Conservation (phyloP, 2,113 vertebrate genomes). For the Pelmatolapia mariae region DNA sequence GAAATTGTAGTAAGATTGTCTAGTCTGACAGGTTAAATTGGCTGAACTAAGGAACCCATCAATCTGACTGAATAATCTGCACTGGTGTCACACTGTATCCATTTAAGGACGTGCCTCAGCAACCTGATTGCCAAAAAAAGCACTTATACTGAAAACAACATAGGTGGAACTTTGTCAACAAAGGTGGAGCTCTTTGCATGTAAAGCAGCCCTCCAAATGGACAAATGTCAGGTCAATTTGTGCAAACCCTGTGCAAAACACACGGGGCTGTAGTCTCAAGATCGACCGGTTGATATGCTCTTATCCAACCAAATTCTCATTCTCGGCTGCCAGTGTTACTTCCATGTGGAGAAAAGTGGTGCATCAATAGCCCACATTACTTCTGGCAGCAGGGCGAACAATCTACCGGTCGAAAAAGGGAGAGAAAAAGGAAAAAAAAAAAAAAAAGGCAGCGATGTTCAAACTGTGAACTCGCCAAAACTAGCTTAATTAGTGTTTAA, state of each 20-base stretch:
- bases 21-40: not conserved
- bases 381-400: not conserved
- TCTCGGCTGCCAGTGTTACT: not conserved
- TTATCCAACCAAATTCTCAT: not conserved
- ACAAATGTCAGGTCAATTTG: not conserved
- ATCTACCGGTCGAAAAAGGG: fast-evolving
- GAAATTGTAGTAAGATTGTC: not conserved
- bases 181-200: not conserved
- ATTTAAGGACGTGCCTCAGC: not conserved
- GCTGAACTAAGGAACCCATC: not conserved
- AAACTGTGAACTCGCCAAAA: not conserved
- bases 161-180: not conserved
- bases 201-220: not conserved
- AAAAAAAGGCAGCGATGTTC: not conserved
- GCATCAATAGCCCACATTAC: not conserved
- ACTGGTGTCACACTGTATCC: not conserved
- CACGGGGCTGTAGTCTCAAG: not conserved
- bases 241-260: not conserved
- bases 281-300: not conserved
- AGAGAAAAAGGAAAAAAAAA: fast-evolving
- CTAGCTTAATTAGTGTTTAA: not conserved
- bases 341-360: not conserved
- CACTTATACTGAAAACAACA: not conserved
- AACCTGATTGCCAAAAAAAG: not conserved
- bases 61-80: not conserved